These are phyloP conservation scores for Quadroppia sp. DNA, from an alignment of 2,888 invertebrate genomes.

Conservation along the genomic window DNA sequence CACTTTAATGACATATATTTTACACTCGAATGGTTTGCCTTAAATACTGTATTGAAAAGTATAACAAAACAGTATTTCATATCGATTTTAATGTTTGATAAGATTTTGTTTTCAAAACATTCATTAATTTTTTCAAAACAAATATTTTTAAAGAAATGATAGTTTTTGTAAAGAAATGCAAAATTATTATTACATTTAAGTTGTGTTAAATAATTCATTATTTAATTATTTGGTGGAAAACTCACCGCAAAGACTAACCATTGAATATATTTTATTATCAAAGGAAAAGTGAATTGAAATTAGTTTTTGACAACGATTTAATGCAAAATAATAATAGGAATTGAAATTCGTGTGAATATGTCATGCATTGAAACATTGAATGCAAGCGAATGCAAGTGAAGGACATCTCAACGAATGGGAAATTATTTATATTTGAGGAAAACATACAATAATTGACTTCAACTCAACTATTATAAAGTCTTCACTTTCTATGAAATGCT, in stretches of 20 bases:
- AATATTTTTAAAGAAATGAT: too few species aligned
- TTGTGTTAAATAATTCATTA: too few species aligned
- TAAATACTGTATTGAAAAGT: not conserved
- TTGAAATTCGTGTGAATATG: slow-evolving; percentile 28
- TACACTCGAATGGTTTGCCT: not conserved
- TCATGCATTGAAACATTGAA: slow-evolving; percentile 15
- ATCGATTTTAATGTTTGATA: not conserved
- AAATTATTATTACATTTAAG: too few species aligned
- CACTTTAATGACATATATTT: not conserved
- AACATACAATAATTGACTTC: not conserved
- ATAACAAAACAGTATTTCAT: not conserved
- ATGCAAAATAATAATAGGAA: not conserved
- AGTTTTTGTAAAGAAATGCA: too few species aligned
- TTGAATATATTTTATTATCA: not conserved
- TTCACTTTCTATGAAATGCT: too few species aligned
- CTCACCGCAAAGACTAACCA: too few species aligned
- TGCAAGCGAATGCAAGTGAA: not conserved
- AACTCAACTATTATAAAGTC: not conserved
- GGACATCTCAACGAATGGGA: slow-evolving; percentile 2
- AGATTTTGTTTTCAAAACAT: not conserved
- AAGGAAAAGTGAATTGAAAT: not conserved
- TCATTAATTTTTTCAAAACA: too few species aligned
- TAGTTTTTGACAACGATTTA: not conserved
- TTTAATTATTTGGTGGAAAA: too few species aligned
- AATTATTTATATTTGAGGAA: slow-evolving; percentile 20